Percentiles rank a stretch among this genome's conserved stretches.
Evolutionary conservation across 1,140 invertebrate species (phyloP).

Genomic region (Druon quercuslanigerum): DNA sequence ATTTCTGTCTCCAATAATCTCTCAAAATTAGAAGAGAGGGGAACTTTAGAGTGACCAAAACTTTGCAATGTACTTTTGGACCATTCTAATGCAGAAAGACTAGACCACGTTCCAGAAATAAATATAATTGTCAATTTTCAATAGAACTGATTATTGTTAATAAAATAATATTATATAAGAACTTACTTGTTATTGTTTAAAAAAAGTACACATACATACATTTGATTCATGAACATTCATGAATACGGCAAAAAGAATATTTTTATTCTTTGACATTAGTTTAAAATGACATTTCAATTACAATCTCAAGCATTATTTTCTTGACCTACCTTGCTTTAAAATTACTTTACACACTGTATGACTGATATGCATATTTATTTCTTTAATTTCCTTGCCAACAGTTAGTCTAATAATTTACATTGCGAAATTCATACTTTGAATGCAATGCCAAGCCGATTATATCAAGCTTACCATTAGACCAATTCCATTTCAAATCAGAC

Average conservation of each 20-base stretch:
- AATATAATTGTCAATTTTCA: neutral
- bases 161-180: too few relatives aligned
- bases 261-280: neutral
- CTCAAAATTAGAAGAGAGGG: too few relatives aligned
- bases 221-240: neutral
- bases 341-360: neutral
- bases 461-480: neutral
- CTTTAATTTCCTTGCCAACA: neutral
- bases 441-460: neutral
- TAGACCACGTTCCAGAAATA: too few relatives aligned
- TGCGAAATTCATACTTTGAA: slow-evolving; percentile 8
- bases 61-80: too few relatives aligned
- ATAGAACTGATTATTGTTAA: neutral
- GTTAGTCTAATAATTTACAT: neutral
- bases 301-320: neutral
- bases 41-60: too few relatives aligned
- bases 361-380: slow-evolving; percentile 9
- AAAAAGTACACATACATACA: neutral
- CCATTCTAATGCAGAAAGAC: too few relatives aligned
- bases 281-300: slow-evolving; percentile 15
- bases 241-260: neutral
- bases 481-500: too few relatives aligned
- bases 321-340: slow-evolving; percentile 19
- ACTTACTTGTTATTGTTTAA: too few relatives aligned
- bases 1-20: too few relatives aligned